phyloP scores from a whole-genome alignment of 2,888 invertebrate species.

The Chymomyza caudatula region DNA sequence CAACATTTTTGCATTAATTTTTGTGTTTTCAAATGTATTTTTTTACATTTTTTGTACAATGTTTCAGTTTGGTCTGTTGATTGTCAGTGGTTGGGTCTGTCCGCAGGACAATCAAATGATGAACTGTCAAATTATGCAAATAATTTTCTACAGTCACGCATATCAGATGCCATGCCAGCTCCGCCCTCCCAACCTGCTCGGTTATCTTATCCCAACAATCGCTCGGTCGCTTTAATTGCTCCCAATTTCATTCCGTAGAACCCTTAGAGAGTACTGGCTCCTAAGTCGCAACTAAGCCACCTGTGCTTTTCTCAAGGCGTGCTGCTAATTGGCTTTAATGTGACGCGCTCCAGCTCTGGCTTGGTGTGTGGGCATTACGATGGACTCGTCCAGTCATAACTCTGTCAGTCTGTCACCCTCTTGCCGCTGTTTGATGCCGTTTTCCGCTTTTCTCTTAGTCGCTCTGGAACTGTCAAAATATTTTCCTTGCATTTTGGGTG shows the following conservation, averaged over 20 bases:
- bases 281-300: constrained; percentile 29
- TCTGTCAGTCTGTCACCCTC: constrained; percentile 38
- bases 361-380: constrained; percentile 24
- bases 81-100: constrained; percentile 54
- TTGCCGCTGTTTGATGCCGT: neutral
- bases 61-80: constrained; percentile 45
- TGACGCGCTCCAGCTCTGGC: constrained; percentile 8
- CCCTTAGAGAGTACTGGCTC: neutral
- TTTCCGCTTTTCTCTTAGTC: neutral
- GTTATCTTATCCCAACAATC: constrained; percentile 56
- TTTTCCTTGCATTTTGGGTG: constrained; percentile 70
- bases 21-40: constrained; percentile 55
- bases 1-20: constrained; percentile 70
- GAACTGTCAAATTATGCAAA: constrained; percentile 71
- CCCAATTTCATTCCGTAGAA: constrained; percentile 60
- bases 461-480: constrained; percentile 63
- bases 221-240: constrained; percentile 64
- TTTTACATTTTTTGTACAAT: constrained; percentile 26
- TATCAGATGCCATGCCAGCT: constrained; percentile 29
- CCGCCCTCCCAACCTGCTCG: too few relatives aligned
- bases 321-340: constrained; percentile 63
- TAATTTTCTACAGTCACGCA: constrained; percentile 72
- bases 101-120: constrained; percentile 50
- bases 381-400: constrained; percentile 43
- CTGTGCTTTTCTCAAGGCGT: constrained; percentile 69